Evolutionary conservation across 1,140 invertebrate genomes (phyloP).

Genomic region (Trichomalopsis sarcophagae): DNA sequence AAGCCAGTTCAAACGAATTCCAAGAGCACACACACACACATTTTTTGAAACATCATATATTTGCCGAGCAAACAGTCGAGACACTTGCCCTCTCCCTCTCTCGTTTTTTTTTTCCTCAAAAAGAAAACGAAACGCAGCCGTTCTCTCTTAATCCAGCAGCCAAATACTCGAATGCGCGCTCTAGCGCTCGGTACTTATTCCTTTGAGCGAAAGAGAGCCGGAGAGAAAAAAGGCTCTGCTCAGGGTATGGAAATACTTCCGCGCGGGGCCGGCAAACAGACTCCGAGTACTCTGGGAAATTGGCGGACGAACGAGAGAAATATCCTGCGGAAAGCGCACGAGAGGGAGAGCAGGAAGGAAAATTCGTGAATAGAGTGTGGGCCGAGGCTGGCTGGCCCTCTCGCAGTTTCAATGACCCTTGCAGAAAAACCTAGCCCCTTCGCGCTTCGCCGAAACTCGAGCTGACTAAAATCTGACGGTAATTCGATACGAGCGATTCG

Average conservation of each 20-base stretch:
- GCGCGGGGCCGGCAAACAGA: not conserved
- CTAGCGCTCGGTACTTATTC: not conserved
- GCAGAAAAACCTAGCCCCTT: not conserved
- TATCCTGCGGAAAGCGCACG: not conserved
- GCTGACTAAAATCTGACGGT: not conserved
- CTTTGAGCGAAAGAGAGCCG: not conserved
- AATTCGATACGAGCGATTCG: not conserved
- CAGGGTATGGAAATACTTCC: slow-evolving; percentile 20
- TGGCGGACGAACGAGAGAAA: slow-evolving; percentile 25
- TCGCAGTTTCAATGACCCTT: slow-evolving; percentile 29
- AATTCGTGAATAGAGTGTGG: slow-evolving; percentile 15
- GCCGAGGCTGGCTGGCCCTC: not conserved
- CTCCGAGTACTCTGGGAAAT: slow-evolving; percentile 42
- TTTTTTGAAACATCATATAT: not conserved
- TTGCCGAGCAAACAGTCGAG: not conserved
- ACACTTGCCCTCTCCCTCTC: not conserved
- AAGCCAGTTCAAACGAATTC: not conserved
- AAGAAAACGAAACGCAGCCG: not conserved
- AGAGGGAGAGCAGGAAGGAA: not conserved
- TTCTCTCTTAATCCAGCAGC: not conserved
- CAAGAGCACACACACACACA: not conserved
- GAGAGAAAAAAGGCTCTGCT: slow-evolving; percentile 13
- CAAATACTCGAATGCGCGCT: slow-evolving; percentile 22
- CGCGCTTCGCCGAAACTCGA: not conserved
- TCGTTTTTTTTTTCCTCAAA: no score